phyloP scores from a whole-genome alignment of 2,113 vertebrate genomes.

The Vicugna pacos region DNA sequence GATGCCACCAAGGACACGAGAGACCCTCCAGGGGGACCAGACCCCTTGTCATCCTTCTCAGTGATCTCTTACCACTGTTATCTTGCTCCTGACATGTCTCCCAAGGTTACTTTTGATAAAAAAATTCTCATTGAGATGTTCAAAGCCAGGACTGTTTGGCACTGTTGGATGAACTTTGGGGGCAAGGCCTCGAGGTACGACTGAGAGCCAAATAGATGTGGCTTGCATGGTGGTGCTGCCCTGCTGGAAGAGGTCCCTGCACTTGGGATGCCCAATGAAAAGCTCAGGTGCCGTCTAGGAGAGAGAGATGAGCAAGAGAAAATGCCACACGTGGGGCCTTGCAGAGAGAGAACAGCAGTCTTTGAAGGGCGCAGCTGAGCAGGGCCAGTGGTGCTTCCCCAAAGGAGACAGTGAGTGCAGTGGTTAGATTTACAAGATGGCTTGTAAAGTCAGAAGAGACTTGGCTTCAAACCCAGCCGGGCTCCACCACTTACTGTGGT shows the following conservation, averaged over 20 bases:
- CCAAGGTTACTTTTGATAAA: not conserved
- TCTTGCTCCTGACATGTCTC: not conserved
- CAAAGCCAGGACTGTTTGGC: not conserved
- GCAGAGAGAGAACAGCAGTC: not conserved
- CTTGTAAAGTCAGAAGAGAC: not conserved
- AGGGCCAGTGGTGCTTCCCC: not conserved
- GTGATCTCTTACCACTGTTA: not conserved
- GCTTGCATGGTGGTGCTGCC: fast-evolving
- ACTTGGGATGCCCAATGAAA: not conserved
- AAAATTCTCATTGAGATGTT: not conserved
- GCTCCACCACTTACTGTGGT: not conserved
- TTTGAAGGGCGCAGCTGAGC: not conserved
- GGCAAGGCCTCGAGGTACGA: not conserved
- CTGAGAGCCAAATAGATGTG: not conserved
- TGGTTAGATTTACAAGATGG: not conserved
- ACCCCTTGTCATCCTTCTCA: not conserved
- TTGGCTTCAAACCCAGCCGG: not conserved
- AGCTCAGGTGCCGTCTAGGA: not conserved
- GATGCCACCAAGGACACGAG: not conserved
- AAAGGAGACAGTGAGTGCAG: too few species aligned
- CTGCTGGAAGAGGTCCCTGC: not conserved
- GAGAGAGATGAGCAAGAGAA: not conserved
- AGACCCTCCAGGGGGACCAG: not conserved
- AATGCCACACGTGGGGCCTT: not conserved
- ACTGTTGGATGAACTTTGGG: not conserved